Evolutionary conservation across 2,797 vertebrate species (phyloP).

Genomic region (Ctenosaura bakeri): DNA sequence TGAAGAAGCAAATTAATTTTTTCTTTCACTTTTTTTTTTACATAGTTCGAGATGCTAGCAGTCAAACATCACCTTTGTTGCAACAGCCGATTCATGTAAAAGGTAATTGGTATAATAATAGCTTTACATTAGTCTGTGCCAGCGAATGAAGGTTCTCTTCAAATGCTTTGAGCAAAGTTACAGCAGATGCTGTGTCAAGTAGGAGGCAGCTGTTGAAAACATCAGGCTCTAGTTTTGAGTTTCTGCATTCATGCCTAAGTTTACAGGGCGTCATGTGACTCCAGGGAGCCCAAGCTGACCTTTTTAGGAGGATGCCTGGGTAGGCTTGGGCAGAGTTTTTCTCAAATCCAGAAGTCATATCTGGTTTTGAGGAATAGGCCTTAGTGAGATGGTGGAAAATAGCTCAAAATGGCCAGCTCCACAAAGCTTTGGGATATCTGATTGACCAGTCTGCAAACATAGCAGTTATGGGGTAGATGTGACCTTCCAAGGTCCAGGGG

Average conservation of each 20-base stretch:
- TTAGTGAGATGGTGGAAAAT: no score
- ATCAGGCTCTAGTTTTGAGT: not conserved
- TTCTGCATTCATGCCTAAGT: not conserved
- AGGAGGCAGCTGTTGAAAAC: not conserved
- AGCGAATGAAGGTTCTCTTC: not conserved
- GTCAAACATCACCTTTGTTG: constrained; percentile 75
- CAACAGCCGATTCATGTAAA: constrained; percentile 93
- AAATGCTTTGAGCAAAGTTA: not conserved
- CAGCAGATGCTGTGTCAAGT: not conserved
- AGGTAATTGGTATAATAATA: constrained; percentile 82
- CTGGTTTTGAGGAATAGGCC: no score
- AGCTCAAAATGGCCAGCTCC: no score
- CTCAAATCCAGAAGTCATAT: no score
- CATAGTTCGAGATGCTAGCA: constrained; percentile 72
- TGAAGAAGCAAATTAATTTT: not conserved
- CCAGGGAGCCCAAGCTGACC: no score
- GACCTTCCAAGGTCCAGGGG: no score
- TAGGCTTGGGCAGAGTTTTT: no score
- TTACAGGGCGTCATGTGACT: not conserved
- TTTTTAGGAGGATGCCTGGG: no score
- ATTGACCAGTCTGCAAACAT: no score
- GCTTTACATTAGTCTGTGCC: not conserved
- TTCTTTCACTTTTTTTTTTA: constrained; percentile 60
- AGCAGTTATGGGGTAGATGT: no score
- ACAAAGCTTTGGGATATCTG: no score